These are phyloP conservation scores for Collichthys lucidus DNA, from an alignment of 2,113 vertebrate species.

Conservation along the genomic window DNA sequence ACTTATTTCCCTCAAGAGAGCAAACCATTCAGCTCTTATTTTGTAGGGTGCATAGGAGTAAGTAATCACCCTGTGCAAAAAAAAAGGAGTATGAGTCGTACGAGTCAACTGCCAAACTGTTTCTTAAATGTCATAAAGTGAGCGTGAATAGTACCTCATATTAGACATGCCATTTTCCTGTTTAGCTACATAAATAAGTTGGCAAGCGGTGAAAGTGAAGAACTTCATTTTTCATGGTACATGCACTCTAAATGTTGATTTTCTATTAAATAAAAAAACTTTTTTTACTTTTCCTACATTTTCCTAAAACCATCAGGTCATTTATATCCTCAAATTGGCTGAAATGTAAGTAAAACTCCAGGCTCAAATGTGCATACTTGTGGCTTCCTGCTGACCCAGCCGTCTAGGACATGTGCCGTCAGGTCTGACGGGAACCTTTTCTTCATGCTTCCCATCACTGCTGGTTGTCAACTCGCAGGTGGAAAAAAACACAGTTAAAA, in stretches of 20 bases:
- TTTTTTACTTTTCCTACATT: background rate
- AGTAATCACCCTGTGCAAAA: background rate
- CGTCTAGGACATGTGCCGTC: conserved; percentile 24
- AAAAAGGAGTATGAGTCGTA: background rate
- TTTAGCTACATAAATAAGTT: conserved; percentile 3
- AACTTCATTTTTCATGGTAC: background rate
- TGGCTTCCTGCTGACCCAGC: conserved; percentile 49
- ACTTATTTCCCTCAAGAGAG: background rate
- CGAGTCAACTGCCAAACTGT: background rate
- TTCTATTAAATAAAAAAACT: background rate
- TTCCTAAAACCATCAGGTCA: conserved; percentile 27
- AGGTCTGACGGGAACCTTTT: conserved; percentile 20
- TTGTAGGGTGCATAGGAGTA: background rate
- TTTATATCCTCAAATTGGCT: conserved; percentile 22
- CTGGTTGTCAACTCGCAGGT: conserved; percentile 26
- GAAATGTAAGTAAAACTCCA: conserved; percentile 41
- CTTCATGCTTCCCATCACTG: conserved; percentile 4
- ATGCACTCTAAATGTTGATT: background rate
- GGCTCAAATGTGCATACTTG: conserved; percentile 41
- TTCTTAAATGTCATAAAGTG: background rate
- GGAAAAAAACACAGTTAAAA: conserved; percentile 16
- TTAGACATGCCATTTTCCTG: background rate
- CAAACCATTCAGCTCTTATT: background rate
- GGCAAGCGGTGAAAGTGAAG: background rate
- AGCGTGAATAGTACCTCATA: background rate